Conservation (phyloP, 2,888 invertebrate genomes). For the Pandemis corylana region DNA sequence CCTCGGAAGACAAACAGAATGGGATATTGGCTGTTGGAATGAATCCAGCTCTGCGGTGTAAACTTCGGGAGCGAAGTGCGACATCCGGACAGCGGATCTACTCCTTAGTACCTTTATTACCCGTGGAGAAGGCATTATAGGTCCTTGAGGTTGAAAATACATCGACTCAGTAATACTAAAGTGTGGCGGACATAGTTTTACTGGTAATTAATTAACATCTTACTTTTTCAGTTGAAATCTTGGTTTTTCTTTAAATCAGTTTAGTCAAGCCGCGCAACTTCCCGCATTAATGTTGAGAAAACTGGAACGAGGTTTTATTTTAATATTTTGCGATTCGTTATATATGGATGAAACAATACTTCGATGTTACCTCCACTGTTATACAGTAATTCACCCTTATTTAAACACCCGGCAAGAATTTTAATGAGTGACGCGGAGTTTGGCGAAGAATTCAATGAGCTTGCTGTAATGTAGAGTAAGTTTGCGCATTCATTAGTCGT, state of each 20-base stretch:
- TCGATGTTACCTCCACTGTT: constrained; percentile 35
- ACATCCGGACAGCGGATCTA: constrained; percentile 17
- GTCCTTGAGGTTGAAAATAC: background rate
- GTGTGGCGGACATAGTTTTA: too few relatives aligned
- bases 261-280: constrained; percentile 6
- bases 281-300: background rate
- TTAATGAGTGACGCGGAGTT: constrained; percentile 65
- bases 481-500: constrained; percentile 72
- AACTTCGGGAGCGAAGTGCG: constrained; percentile 42
- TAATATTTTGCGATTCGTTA: constrained; percentile 23
- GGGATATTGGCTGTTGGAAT: constrained; percentile 81
- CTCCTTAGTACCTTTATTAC: background rate
- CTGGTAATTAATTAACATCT: background rate
- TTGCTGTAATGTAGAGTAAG: constrained; percentile 70
- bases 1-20: constrained; percentile 84
- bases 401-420: constrained; percentile 59
- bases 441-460: constrained; percentile 74
- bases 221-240: background rate
- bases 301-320: constrained; percentile 8
- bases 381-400: constrained; percentile 49
- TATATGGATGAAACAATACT: constrained; percentile 35
- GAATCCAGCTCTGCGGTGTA: constrained; percentile 70
- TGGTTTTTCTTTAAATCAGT: background rate
- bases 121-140: background rate
- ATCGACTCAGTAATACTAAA: too few relatives aligned